Conservation (phyloP, 2,797 vertebrate species). For the Danio choprae region DNA sequence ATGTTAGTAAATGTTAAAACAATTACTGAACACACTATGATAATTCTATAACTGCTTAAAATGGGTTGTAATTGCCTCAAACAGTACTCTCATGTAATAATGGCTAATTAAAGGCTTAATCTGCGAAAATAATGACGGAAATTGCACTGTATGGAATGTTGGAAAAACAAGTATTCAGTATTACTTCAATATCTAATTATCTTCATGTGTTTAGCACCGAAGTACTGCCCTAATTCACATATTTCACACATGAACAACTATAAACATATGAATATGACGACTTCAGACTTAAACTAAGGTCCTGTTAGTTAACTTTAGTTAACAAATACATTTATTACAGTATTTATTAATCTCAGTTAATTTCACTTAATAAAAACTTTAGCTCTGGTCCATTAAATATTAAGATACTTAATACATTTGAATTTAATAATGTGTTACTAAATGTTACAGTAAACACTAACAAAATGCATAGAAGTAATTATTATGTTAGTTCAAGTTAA, state of each 20-base stretch:
- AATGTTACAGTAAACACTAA: no score
- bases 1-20: background rate
- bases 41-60: background rate
- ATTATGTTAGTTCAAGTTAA: no score
- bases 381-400: no score
- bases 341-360: no score
- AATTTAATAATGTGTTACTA: no score
- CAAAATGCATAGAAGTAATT: no score
- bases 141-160: background rate
- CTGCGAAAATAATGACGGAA: background rate
- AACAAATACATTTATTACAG: no score
- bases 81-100: background rate
- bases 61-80: background rate
- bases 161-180: background rate
- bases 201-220: background rate
- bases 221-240: background rate
- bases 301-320: no score
- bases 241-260: background rate
- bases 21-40: background rate
- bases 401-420: no score
- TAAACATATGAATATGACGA: background rate
- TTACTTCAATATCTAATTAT: background rate
- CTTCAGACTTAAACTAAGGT: background rate
- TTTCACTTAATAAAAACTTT: no score
- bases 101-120: constrained; percentile 2